These are phyloP conservation scores for Drosophila koepferae DNA, from an alignment of 2,888 invertebrate species.

Conservation along the genomic window DNA sequence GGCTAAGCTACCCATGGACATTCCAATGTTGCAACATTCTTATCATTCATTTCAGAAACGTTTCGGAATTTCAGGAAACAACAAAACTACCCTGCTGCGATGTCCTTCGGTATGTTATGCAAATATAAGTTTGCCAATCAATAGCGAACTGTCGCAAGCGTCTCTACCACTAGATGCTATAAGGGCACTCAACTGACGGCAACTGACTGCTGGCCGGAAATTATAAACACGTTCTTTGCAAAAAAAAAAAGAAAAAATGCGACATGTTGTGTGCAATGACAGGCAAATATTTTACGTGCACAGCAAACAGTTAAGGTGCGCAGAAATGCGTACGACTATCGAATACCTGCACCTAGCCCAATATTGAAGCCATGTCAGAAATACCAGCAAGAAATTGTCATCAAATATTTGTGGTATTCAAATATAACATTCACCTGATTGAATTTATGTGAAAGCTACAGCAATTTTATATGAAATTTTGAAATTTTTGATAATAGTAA, in stretches of 20 bases:
- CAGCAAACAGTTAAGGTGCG: conserved; percentile 22
- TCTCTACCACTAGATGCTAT: conserved; percentile 3
- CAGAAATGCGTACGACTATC: conserved; percentile 20
- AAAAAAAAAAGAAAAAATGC: conserved; percentile 22
- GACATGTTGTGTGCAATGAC: conserved; percentile 64
- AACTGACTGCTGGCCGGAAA: conserved; percentile 51
- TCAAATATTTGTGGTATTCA: not conserved
- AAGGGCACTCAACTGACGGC: conserved; percentile 21
- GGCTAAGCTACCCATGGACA: conserved; percentile 9
- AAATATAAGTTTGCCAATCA: conserved; percentile 50
- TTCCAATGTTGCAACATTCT: conserved; percentile 1
- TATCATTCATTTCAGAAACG: conserved; percentile 3
- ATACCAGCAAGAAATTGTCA: not conserved
- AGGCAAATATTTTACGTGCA: conserved; percentile 81
- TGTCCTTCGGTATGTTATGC: conserved; percentile 21
- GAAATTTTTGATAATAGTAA: not conserved
- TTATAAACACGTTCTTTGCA: conserved; percentile 68
- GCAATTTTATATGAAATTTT: not conserved
- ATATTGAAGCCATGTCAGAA: not conserved
- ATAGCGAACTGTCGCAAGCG: conserved; percentile 56
- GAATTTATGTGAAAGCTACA: not conserved
- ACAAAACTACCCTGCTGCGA: not conserved
- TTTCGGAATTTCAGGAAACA: conserved; percentile 10
- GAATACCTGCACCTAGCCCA: conserved; percentile 21
- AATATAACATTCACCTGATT: not conserved